These are phyloP conservation scores for Chaenocephalus aceratus DNA, from an alignment of 2,113 vertebrate species.

Conservation along the genomic window DNA sequence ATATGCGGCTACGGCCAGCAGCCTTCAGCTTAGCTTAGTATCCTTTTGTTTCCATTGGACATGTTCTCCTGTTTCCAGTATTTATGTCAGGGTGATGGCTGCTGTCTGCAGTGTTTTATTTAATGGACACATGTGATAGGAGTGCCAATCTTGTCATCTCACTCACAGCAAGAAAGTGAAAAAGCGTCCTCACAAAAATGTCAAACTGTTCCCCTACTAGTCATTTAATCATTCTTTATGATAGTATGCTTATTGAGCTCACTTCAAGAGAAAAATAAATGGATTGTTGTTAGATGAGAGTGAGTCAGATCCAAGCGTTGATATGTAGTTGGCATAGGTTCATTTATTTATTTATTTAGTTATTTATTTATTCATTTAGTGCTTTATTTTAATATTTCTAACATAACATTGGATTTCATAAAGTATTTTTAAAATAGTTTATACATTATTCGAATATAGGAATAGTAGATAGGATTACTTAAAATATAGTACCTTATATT, in stretches of 20 bases:
- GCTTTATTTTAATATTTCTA: no score
- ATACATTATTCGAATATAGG: no score
- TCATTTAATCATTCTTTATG: not conserved
- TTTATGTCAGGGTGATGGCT: not conserved
- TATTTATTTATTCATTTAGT: no score
- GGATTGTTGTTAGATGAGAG: not conserved
- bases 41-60: no score
- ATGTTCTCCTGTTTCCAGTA: no score
- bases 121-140: not conserved
- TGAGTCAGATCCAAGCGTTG: conserved; percentile 1
- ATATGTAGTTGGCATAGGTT: conserved; percentile 3
- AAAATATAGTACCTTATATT: no score
- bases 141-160: not conserved
- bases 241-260: not conserved
- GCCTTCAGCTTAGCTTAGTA: not conserved
- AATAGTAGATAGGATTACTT: no score
- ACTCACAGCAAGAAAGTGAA: not conserved
- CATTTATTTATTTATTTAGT: no score
- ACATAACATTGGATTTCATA: no score
- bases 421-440: no score
- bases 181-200: not conserved
- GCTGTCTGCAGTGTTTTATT: not conserved
- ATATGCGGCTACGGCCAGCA: not conserved
- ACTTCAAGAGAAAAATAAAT: not conserved
- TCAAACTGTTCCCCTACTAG: not conserved